A percentile compares a stretch with the other conserved stretches of the same genome.
phyloP scores from a whole-genome alignment of 2,113 vertebrate genomes.

The Ceyx margarethae region DNA sequence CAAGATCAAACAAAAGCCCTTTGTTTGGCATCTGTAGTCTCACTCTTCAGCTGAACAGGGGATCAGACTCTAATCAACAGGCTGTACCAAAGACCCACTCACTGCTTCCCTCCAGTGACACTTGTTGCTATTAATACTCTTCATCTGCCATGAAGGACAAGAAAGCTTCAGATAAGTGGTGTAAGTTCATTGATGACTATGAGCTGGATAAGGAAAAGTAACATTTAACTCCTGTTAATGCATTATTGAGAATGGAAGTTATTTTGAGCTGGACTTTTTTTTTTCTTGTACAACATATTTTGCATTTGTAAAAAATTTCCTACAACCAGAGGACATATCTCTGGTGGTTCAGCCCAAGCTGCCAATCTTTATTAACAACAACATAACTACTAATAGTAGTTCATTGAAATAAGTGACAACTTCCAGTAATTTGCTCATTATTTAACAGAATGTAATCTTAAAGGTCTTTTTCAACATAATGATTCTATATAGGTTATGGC shows the following conservation, averaged over 20 bases:
- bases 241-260: not conserved
- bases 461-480: not conserved
- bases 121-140: slow-evolving; percentile 51
- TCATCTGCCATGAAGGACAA: not conserved
- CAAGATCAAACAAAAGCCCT: slow-evolving; percentile 14
- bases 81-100: not conserved
- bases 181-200: not conserved
- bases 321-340: not conserved
- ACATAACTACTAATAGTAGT: not conserved
- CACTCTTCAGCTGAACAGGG: not conserved
- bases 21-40: slow-evolving; percentile 28
- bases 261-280: not conserved
- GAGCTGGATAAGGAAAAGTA: not conserved
- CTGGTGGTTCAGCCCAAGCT: not conserved
- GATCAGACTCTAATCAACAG: slow-evolving; percentile 3
- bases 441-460: not conserved
- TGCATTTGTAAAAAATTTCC: not conserved
- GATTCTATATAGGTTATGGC: not conserved
- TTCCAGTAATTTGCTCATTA: not conserved
- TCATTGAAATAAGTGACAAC: not conserved
- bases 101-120: not conserved
- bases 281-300: not conserved
- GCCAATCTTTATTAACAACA: not conserved
- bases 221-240: not conserved
- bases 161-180: not conserved